phyloP scores from a whole-genome alignment of 1,140 invertebrate genomes.

The Hirudo medicinalis region DNA sequence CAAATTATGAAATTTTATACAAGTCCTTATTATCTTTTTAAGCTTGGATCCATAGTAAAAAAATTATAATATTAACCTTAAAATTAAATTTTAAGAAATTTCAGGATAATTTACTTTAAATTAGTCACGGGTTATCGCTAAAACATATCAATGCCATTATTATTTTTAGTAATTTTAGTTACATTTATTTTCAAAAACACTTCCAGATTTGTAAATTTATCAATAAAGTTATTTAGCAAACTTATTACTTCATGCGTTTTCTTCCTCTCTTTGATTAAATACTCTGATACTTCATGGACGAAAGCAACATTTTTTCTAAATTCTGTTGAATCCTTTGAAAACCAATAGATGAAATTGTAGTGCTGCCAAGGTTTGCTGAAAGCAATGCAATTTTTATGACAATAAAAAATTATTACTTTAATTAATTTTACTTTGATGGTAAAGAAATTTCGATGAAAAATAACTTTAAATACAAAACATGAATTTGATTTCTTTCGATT shows the following conservation, averaged over 20 bases:
- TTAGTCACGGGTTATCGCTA: not conserved
- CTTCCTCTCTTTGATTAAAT: conserved; percentile 15
- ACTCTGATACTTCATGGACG: conserved; percentile 1
- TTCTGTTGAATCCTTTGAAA: conserved; percentile 7
- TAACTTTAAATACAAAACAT: too few relatives aligned
- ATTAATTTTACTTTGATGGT: too few relatives aligned
- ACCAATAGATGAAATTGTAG: conserved; percentile 11
- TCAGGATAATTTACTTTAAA: not conserved
- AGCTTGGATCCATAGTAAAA: too few relatives aligned
- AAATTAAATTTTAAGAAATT: too few relatives aligned
- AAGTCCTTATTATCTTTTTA: too few relatives aligned
- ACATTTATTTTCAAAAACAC: not conserved
- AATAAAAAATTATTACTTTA: too few relatives aligned
- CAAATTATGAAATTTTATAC: too few relatives aligned
- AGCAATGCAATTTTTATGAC: not conserved
- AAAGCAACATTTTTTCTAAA: not conserved
- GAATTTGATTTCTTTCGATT: too few relatives aligned
- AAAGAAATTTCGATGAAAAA: too few relatives aligned
- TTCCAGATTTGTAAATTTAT: not conserved
- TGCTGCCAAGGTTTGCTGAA: conserved; percentile 14
- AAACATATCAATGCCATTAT: not conserved
- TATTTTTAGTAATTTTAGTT: conserved; percentile 7
- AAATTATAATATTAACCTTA: too few relatives aligned
- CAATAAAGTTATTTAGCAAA: not conserved
- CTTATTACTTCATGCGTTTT: not conserved